These are phyloP conservation scores for Melopsittacus undulatus DNA, from an alignment of 2,797 vertebrate genomes.

Conservation along the genomic window DNA sequence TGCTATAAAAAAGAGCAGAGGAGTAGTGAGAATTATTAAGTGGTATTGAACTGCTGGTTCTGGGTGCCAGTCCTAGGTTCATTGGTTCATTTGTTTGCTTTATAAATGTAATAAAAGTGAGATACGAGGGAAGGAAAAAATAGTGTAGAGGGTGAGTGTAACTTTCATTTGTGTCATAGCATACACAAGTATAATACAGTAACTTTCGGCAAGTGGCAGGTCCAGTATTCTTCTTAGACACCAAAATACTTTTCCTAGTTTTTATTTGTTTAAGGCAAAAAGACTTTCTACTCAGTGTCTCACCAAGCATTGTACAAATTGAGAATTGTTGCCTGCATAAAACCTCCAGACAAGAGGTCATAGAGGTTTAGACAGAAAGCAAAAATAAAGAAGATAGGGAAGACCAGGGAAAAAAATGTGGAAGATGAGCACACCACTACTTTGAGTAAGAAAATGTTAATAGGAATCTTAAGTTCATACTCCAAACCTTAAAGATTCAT, in stretches of 20 bases:
- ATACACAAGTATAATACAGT: neutral
- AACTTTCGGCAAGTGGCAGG: neutral
- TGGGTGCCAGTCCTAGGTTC: neutral
- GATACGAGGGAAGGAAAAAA: accelerated
- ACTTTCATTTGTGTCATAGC: neutral
- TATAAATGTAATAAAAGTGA: neutral
- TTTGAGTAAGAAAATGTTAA: neutral
- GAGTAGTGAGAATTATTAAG: neutral
- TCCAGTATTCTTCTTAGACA: neutral
- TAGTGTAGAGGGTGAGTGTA: neutral
- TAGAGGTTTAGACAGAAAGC: neutral
- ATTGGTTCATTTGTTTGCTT: neutral
- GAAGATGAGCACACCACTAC: neutral
- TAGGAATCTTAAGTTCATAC: neutral
- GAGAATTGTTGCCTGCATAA: neutral
- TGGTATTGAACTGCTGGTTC: neutral
- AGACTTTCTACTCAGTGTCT: neutral
- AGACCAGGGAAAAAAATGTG: neutral
- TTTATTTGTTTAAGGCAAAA: neutral
- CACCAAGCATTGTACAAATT: neutral
- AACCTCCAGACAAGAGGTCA: neutral
- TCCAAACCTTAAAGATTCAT: slow-evolving; percentile 1
- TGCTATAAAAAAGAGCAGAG: neutral
- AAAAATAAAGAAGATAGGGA: neutral
- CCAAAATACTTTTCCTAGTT: neutral